phyloP scores from a whole-genome alignment of 2,113 vertebrate genomes.

The Pardalotus punctatus region DNA sequence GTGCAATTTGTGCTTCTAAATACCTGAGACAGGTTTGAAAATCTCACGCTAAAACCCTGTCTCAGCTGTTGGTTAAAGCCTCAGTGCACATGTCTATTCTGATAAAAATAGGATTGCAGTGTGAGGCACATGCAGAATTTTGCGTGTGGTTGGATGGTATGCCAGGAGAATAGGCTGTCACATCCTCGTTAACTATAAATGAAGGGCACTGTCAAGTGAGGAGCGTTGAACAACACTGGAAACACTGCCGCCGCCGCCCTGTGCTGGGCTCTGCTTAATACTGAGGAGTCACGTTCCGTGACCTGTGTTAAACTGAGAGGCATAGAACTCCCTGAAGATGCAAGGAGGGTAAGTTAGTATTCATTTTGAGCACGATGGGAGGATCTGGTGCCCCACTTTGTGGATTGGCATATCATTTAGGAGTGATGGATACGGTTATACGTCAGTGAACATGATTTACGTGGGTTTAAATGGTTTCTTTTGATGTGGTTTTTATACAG shows the following conservation, averaged over 20 bases:
- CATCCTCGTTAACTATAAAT: slow-evolving; percentile 45
- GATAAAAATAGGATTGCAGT: slow-evolving; percentile 50
- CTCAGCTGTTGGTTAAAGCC: slow-evolving; percentile 59
- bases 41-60: slow-evolving; percentile 42
- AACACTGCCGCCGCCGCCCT: rapidly evolving
- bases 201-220: slow-evolving; percentile 47
- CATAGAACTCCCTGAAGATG: background rate
- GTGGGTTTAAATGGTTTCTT: slow-evolving; percentile 8
- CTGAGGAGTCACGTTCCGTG: background rate
- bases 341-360: background rate
- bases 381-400: slow-evolving; percentile 15
- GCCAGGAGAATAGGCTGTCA: slow-evolving; percentile 56
- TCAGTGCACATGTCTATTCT: slow-evolving; percentile 57
- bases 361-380: background rate
- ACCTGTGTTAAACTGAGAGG: background rate
- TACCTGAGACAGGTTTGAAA: slow-evolving; percentile 65
- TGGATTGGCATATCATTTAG: slow-evolving; percentile 26
- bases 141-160: background rate
- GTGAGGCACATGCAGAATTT: slow-evolving; percentile 19
- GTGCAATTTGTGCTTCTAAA: slow-evolving; percentile 59
- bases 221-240: background rate
- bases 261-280: background rate
- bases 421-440: background rate
- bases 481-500: background rate
- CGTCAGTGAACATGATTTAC: slow-evolving; percentile 2